Evolutionary conservation across 30 jellyfish, hydroid and myxozoan genomes (phyloP), one percentile per base, ranked within the genome.

Genomic region (Nemopilema nomurai): DNA sequence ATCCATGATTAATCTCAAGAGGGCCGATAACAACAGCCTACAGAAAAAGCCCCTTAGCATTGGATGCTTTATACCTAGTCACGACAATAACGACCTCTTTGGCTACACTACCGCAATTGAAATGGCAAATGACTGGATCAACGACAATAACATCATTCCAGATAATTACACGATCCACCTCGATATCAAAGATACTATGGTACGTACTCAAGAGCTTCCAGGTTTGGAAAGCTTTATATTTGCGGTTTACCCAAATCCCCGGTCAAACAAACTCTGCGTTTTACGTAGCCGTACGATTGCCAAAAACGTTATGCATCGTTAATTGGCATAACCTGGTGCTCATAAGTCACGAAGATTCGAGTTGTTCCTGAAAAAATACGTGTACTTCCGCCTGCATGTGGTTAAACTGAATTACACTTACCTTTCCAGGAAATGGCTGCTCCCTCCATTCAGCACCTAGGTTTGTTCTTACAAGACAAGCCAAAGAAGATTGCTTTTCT

Each of bases 71-170:
- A 7, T 79, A 21, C 88, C 88, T 4, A 77, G 88, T 0, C n/a
- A 52, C 18, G 30, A 6, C 17, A 41, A 67, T 9, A 13, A 29
- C 33, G 88, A 79, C 25, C 25, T 28, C 49, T 79, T 79, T 64
- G 88, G 88, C 13, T 79, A 79, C 20, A 24, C 76, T 18, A 79
- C 88, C 0, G 88, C 88, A 52, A 29, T 79, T 16, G 88, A 79
- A 66, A 79, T 79, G 88, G 88, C 88, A 0, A 27, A 29, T 19
- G 71, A 79, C 68, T 79, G 88, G 88, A 32, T 79, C 67, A 79
- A 79, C 62, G 25, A 62, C 50, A 79, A 79, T 67, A 49, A 24
- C 33, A 63, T 79, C 18, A n/a, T 79, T 0, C 88, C 88, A 19
- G 88, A 79, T 33, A 79, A 79, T 62, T 64, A 79, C 79, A 79